phyloP scores from a whole-genome alignment of 2,888 invertebrate genomes.

The Meloe dianella region DNA sequence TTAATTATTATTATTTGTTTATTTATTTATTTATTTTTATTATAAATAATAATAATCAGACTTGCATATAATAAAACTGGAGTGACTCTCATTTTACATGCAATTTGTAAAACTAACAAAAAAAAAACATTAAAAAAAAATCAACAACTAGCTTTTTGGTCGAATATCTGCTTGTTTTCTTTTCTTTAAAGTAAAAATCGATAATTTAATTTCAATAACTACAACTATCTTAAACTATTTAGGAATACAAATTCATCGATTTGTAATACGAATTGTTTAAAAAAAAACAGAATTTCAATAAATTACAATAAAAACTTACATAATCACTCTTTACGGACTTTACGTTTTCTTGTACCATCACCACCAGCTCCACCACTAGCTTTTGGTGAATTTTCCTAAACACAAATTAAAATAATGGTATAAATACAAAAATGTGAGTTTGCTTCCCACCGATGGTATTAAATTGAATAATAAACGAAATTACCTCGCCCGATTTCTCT shows the following conservation, averaged over 20 bases:
- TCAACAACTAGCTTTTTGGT: background rate
- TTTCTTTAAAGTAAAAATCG: background rate
- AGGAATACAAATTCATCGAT: conserved; percentile 21
- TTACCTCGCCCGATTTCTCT: conserved; percentile 33
- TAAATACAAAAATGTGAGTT: too few relatives aligned
- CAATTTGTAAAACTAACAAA: background rate
- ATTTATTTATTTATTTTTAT: conserved; percentile 1
- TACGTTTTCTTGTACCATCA: conserved; percentile 53
- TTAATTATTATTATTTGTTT: conserved; percentile 24
- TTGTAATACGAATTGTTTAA: conserved; percentile 26
- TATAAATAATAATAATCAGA: background rate
- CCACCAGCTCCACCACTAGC: conserved; percentile 38
- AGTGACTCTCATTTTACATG: background rate
- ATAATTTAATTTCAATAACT: conserved; percentile 18
- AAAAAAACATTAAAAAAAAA: background rate
- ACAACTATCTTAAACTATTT: conserved; percentile 24
- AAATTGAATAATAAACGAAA: background rate
- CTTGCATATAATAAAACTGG: background rate
- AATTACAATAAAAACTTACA: conserved; percentile 30
- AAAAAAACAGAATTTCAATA: conserved; percentile 30
- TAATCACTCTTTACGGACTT: conserved; percentile 54
- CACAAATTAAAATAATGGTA: conserved; percentile 11
- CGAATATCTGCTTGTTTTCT: background rate
- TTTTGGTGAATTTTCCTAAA: conserved; percentile 27
- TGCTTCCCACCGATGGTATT: too few relatives aligned